Percentiles rank a stretch among this genome's conserved stretches.
Evolutionary conservation across 2,888 invertebrate species (phyloP).

Genomic region (Barypeithes pellucidus): DNA sequence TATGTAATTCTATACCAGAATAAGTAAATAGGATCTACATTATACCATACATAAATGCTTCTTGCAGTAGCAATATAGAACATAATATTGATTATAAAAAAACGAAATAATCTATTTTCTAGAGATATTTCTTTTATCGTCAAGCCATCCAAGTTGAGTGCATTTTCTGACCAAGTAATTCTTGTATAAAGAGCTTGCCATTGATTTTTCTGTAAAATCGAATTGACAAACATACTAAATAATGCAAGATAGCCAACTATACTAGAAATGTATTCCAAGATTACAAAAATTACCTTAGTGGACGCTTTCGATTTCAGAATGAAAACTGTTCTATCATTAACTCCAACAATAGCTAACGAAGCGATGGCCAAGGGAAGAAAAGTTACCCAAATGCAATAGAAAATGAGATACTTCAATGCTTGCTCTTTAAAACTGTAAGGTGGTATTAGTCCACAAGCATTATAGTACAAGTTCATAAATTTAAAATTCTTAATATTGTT

Average conservation of each 20-base stretch:
- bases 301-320: not conserved
- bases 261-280: not conserved
- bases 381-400: not conserved
- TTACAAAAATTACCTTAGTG: not conserved
- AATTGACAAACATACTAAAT: not conserved
- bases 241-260: not conserved
- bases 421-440: constrained; percentile 6
- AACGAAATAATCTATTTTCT: not conserved
- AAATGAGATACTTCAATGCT: not conserved
- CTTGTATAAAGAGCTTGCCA: not conserved
- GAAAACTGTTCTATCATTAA: not conserved
- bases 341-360: not conserved
- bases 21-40: not conserved
- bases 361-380: not conserved
- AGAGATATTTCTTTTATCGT: not conserved
- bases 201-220: not conserved
- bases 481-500: not conserved
- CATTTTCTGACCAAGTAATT: not conserved
- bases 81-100: not conserved
- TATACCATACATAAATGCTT: not conserved
- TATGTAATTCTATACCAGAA: constrained; percentile 1
- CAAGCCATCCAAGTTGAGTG: too few relatives aligned
- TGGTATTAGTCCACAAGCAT: not conserved
- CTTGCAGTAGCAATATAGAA: not conserved
- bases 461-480: not conserved